phyloP scores from a whole-genome alignment of 2,888 invertebrate species.

The Leucozona laternaria region DNA sequence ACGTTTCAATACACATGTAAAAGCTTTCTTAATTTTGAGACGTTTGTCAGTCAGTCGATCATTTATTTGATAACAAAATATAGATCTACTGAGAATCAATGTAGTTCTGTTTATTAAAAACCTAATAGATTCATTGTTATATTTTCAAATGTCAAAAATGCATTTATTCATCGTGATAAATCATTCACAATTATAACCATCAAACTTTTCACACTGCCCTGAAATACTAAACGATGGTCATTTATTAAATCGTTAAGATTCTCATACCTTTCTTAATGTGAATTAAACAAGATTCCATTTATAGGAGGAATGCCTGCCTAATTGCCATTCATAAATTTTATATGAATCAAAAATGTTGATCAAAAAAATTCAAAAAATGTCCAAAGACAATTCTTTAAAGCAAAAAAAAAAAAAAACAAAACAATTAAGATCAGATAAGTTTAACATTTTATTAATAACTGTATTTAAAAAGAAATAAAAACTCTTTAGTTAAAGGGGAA shows the following conservation, averaged over 20 bases:
- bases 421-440: constrained; percentile 52
- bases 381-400: not conserved
- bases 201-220: not conserved
- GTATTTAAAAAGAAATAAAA: constrained; percentile 32
- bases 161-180: constrained; percentile 44
- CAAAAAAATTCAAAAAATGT: not conserved
- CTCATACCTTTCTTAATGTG: constrained; percentile 24
- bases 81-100: no score
- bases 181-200: not conserved
- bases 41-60: no score
- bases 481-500: constrained; percentile 7
- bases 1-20: no score
- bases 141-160: constrained; percentile 42
- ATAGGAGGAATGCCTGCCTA: not conserved
- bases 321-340: constrained; percentile 39
- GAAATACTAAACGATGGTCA: not conserved
- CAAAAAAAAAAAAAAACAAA: not conserved
- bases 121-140: no score
- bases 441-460: constrained; percentile 40
- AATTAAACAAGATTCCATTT: not conserved
- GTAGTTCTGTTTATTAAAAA: no score
- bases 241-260: not conserved
- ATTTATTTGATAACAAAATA: no score
- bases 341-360: not conserved
- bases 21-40: no score